A percentile compares a stretch with the other conserved stretches of the same genome.
Evolutionary conservation across 2,113 vertebrate genomes (phyloP).

Genomic region (Martes martes): DNA sequence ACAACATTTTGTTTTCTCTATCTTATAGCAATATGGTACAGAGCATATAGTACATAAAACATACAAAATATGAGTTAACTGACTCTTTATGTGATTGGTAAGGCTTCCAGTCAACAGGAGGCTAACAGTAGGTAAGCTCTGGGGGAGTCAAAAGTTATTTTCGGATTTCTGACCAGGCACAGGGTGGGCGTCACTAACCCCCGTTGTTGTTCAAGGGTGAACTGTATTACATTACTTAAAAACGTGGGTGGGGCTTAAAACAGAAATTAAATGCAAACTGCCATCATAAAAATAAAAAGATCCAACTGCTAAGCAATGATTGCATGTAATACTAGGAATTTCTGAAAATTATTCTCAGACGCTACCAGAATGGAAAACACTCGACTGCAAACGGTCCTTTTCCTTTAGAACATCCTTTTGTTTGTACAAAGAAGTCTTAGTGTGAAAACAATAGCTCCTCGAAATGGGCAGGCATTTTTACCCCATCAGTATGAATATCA

Average conservation of each 20-base stretch:
- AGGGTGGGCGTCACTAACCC: not conserved
- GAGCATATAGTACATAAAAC: not conserved
- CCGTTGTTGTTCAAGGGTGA: not conserved
- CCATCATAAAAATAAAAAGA: conserved; percentile 20
- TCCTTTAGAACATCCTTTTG: conserved; percentile 23
- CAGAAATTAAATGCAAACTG: conserved; percentile 18
- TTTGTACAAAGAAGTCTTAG: not conserved
- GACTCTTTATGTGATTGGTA: not conserved
- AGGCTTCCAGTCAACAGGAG: not conserved
- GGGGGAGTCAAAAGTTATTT: not conserved
- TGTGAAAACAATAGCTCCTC: conserved; percentile 15
- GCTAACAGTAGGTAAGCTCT: not conserved
- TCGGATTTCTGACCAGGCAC: not conserved
- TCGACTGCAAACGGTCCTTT: not conserved
- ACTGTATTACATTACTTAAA: not conserved
- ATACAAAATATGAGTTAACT: not conserved
- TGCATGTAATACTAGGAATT: not conserved
- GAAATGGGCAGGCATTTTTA: conserved; percentile 11
- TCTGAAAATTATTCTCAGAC: conserved; percentile 41
- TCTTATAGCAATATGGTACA: not conserved
- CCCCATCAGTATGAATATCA: not conserved
- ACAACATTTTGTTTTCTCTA: not conserved
- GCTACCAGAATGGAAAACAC: not conserved
- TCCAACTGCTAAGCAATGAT: not conserved
- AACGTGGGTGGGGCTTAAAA: not conserved